Percentiles rank a stretch among this genome's conserved stretches.
Conservation (phyloP, 2,113 vertebrate species). For the Speoplatyrhinus poulsoni region DNA sequence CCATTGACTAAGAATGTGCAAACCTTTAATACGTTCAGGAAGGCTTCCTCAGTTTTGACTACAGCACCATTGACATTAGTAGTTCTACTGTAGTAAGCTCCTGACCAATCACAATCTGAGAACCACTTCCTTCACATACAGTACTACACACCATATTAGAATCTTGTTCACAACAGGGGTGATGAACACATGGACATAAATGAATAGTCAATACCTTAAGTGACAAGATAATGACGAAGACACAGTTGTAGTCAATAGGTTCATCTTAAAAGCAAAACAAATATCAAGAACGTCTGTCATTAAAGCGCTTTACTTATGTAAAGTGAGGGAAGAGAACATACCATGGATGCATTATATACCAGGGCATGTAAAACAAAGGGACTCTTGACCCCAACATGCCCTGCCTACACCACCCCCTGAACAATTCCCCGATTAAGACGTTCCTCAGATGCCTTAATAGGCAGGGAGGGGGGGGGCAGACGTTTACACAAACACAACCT, state of each 20-base stretch:
- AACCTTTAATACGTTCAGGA: no score
- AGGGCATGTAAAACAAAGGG: slow-evolving; percentile 48
- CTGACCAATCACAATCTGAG: no score
- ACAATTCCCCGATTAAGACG: slow-evolving; percentile 44
- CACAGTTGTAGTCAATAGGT: not conserved
- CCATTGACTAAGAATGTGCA: no score
- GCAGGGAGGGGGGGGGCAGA: slow-evolving; percentile 50
- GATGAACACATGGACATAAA: not conserved
- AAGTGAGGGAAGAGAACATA: slow-evolving; percentile 34
- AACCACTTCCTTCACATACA: no score
- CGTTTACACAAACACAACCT: slow-evolving; percentile 66
- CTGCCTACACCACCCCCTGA: slow-evolving; percentile 45
- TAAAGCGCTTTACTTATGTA: slow-evolving; percentile 29
- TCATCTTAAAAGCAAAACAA: not conserved
- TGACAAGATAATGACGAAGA: not conserved
- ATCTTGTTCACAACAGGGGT: not conserved
- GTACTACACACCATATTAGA: not conserved
- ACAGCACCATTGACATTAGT: no score
- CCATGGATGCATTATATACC: not conserved
- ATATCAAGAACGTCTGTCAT: not conserved
- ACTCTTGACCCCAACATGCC: slow-evolving; percentile 58
- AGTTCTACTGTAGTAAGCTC: no score
- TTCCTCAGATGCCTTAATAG: slow-evolving; percentile 54
- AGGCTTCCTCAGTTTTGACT: no score
- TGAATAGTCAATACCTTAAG: no score